Percentiles rank a stretch among this genome's conserved stretches.
Evolutionary conservation across 2,113 vertebrate species (phyloP).

Genomic region (Panurus biarmicus): DNA sequence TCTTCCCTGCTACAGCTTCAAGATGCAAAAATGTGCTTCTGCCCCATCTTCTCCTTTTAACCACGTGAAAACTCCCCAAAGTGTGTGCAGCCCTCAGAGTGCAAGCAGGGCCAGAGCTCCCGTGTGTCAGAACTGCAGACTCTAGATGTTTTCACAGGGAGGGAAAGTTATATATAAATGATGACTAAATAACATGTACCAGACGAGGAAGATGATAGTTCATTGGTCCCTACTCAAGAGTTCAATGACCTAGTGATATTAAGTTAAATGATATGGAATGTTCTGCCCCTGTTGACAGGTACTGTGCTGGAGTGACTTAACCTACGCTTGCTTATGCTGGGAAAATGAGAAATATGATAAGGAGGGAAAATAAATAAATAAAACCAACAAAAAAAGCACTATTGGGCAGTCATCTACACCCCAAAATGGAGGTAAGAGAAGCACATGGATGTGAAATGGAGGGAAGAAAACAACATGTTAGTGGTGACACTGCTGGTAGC

Average conservation of each 20-base stretch:
- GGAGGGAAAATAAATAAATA: not conserved
- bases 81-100: not conserved
- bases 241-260: not conserved
- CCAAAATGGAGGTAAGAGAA: not conserved
- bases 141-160: not conserved
- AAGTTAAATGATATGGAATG: not conserved
- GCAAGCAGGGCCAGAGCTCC: not conserved
- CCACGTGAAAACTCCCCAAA: not conserved
- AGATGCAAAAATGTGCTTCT: not conserved
- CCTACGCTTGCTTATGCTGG: not conserved
- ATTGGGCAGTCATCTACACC: not conserved
- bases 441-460: not conserved
- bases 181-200: not conserved
- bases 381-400: not conserved
- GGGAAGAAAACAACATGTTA: not conserved
- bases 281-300: not conserved
- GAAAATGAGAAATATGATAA: not conserved
- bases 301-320: not conserved
- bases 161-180: slow-evolving; percentile 4
- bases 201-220: not conserved
- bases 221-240: not conserved
- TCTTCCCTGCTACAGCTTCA: not conserved
- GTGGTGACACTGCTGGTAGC: not conserved
- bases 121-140: not conserved
- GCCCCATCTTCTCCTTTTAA: not conserved